Base-by-base conservation (phyloP, 37 sponge, comb jelly and placozoan species). In the Cliona cf. orientalis region DNA sequence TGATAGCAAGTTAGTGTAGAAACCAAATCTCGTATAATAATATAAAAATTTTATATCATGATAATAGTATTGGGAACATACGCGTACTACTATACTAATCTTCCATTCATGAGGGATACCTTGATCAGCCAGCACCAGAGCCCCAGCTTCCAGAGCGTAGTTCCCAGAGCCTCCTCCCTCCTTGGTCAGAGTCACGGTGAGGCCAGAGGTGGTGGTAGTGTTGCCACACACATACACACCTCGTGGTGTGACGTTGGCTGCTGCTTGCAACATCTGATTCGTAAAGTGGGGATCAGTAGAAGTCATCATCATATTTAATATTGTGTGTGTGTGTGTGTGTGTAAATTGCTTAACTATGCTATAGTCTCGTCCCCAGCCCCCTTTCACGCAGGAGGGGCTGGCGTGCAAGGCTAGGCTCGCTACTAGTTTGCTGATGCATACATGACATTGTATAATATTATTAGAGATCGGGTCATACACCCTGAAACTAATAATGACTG, bases 201-300 rank as follows among this genome's bases (percentile, higher is more conserved):
- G 91, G 0, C 95, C 95, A 28, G 99, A 86, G 71, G 92, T 41
- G 28, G 96, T 96, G 64, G 95, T 85, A 22, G 92, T 96, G 80
- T 93, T 98, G 28, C 99, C 99, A 86, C 99, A 96, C 72, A 98
- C 99, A 80, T 89, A 98, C 75, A 98, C 97, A 0, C 99, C 97
- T 21, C 96, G 77, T 3, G 99, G 99, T 0, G 99, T 92, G 19
- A 96, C 58, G 81, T 89, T 92, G n/a, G 93, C 78, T 2, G 91
- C 95, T 36, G 97, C 92, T 53, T 98, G 97, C 19, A 98, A 75
- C 86, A 98, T 89, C 89, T 97, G 91, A 66, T 35, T n/a, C 66
- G 35, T 5, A 9, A 9, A 32, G 22, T 0, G 3, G 28, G 80
- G 23, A 49, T 4, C 21, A 22, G 9, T 68, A 21, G 7, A 70